phyloP scores from a whole-genome alignment of 2,888 invertebrate genomes.

The Dynastes grantii region DNA sequence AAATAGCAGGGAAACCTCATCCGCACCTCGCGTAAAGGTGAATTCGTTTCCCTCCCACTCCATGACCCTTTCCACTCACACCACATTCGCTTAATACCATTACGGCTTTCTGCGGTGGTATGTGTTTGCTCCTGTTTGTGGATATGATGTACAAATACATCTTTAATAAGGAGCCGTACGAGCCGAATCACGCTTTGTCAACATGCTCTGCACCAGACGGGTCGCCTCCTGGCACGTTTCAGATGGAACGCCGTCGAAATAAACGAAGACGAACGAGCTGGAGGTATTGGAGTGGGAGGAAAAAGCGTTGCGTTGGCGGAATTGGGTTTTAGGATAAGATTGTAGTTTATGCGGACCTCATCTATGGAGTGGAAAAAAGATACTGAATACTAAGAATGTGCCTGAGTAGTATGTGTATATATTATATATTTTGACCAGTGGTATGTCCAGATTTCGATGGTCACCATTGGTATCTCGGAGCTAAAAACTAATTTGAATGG shows the following conservation, averaged over 20 bases:
- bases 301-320: neutral
- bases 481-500: too few species aligned
- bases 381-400: too few species aligned
- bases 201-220: neutral
- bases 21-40: too few species aligned
- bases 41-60: too few species aligned
- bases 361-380: neutral
- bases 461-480: too few species aligned
- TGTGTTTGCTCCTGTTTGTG: conserved; percentile 8
- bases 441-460: too few species aligned
- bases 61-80: too few species aligned
- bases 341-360: neutral
- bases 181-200: conserved; percentile 29
- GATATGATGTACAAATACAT: conserved; percentile 25
- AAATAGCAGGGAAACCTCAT: too few species aligned
- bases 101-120: neutral
- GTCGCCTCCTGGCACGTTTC: neutral
- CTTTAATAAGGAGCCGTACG: conserved; percentile 20
- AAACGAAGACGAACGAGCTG: conserved; percentile 4
- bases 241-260: conserved; percentile 5
- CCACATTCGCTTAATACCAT: neutral
- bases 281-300: neutral
- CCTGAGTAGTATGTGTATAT: too few species aligned
- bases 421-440: too few species aligned
- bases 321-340: conserved; percentile 1